Base-by-base conservation (phyloP, 2,888 invertebrate genomes). In the Bugula neritina region DNA sequence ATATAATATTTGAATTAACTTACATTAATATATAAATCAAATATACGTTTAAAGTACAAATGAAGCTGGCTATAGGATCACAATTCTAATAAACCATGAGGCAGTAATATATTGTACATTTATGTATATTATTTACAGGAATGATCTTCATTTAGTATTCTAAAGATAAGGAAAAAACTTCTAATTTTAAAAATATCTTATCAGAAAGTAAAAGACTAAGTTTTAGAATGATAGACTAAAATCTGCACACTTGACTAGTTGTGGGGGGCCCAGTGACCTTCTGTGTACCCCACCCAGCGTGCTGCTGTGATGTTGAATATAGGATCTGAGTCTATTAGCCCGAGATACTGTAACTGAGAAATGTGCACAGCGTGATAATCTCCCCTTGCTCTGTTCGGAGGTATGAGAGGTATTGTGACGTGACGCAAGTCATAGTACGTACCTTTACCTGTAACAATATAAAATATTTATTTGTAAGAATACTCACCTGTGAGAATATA, bases 321-420 rank as follows among this genome's bases (percentile, higher is more conserved):
- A 0, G 91, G 90, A 79, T 93, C 92, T 73, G 88, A 75, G 35
- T 82, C 81, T 17, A 98, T 89, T 0, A 93, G 92, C 54, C 91
- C 90, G 75, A 98, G 89, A 75, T 96, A 87, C 72, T 86, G 81
- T 70, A 89, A 80, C 82, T 99, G 96, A 86, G 96, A 97, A 31
- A 99, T 91, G 83, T 99, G 99, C 0, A 97, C 96, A 0, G 95
- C 93, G 85, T 99, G 99, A 84, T 99, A 99, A 83, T 99, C 99
- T 95, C 98, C 97, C 72, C 99, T 87, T 0, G 99, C 99, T 74
- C 97, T 87, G 84, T 99, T 99, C 0, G 87, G 87, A 25, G 91
- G 90, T 27, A 92, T 91, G 1, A 80, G 80, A 63, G 63, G 63
- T 0, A 80, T 75, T 0, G 93, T 93, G 80, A 95, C 90, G 84